These are phyloP conservation scores for Mormyrus lacerda DNA, from an alignment of 2,113 vertebrate genomes.

Conservation along the genomic window DNA sequence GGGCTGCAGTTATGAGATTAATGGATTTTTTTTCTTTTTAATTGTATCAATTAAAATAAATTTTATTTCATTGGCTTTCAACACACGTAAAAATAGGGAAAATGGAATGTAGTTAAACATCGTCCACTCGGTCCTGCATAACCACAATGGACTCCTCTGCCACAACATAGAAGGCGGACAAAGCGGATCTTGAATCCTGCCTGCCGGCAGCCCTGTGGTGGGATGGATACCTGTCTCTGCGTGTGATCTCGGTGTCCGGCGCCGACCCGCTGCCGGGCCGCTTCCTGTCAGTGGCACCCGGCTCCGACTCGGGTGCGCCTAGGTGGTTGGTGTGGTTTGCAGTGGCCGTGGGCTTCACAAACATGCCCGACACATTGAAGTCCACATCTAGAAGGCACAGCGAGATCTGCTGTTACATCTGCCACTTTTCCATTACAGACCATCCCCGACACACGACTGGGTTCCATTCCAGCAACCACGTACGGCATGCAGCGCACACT, in stretches of 20 bases:
- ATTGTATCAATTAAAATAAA: background rate
- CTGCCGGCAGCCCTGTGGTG: background rate
- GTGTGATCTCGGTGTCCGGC: slow-evolving; percentile 73
- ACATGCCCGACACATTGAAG: slow-evolving; percentile 92
- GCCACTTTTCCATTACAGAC: background rate
- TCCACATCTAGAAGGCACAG: slow-evolving; percentile 73
- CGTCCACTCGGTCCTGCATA: background rate
- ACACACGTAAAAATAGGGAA: background rate
- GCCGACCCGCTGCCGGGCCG: slow-evolving; percentile 83
- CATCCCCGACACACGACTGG: background rate
- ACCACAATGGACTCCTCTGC: slow-evolving; percentile 9
- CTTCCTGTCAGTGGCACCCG: slow-evolving; percentile 80
- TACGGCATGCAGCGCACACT: background rate
- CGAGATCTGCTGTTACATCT: background rate
- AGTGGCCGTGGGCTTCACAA: slow-evolving; percentile 73
- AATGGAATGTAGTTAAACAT: background rate
- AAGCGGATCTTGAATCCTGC: background rate
- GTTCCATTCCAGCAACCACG: background rate
- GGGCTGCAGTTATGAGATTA: background rate
- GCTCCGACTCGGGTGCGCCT: slow-evolving; percentile 60
- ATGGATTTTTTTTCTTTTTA: background rate
- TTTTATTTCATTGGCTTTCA: background rate
- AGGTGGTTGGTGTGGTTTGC: slow-evolving; percentile 77
- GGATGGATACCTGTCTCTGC: slow-evolving; percentile 77
- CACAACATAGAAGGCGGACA: slow-evolving; percentile 17